These are phyloP conservation scores for Cinclus mexicanus DNA, from an alignment of 2,113 vertebrate species.

Conservation along the genomic window DNA sequence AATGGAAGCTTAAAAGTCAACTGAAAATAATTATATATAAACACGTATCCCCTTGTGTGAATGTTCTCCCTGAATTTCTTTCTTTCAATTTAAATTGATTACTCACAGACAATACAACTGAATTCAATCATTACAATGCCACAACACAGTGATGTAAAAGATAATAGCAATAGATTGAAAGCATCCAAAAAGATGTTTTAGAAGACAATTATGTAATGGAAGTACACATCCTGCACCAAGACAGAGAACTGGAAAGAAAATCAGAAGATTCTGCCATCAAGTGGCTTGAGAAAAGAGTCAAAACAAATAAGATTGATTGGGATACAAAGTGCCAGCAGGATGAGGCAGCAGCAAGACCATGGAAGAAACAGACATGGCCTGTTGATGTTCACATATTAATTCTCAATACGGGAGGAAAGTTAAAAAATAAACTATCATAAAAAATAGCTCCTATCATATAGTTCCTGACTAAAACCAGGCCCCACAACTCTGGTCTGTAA, in stretches of 20 bases:
- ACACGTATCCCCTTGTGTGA: background rate
- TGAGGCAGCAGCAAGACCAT: background rate
- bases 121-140: background rate
- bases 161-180: background rate
- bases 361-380: background rate
- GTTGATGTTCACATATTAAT: background rate
- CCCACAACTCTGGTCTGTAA: background rate
- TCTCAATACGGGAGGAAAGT: background rate
- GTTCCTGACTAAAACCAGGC: background rate
- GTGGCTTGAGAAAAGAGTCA: background rate
- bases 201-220: background rate
- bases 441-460: background rate
- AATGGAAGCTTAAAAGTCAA: slow-evolving; percentile 20
- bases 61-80: background rate
- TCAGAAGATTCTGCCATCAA: background rate
- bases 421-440: background rate
- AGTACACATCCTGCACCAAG: background rate
- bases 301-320: background rate
- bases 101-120: background rate
- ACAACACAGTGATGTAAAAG: background rate
- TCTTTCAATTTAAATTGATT: background rate
- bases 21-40: background rate
- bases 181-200: background rate
- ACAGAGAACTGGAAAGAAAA: background rate
- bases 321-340: background rate